A percentile compares a stretch with the other conserved stretches of the same genome.
Conservation (phyloP, 2,888 invertebrate genomes). For the Linyphia triangularis region DNA sequence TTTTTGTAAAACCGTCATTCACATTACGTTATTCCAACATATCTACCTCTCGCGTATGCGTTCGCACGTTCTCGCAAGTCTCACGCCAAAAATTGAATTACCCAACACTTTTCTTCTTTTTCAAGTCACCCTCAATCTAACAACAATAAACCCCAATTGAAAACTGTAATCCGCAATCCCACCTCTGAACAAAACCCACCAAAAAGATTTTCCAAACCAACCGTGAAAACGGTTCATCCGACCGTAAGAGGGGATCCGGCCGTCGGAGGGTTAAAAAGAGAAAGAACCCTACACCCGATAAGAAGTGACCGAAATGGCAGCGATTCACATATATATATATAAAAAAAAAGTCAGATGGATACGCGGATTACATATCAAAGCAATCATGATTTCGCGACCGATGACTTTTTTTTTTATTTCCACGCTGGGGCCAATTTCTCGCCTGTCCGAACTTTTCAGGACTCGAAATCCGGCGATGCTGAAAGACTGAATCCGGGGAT, state of each 20-base stretch:
- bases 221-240: conserved; percentile 55
- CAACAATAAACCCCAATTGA: neutral
- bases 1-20: too few species aligned
- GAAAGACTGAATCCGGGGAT: conserved; percentile 57
- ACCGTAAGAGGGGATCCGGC: conserved; percentile 24
- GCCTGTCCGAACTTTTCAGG: conserved; percentile 54
- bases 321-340: neutral
- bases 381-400: conserved; percentile 58
- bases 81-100: too few species aligned
- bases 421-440: conserved; percentile 57
- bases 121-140: neutral
- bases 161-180: conserved; percentile 6
- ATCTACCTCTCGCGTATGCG: too few species aligned
- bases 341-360: conserved; percentile 14
- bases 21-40: too few species aligned
- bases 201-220: conserved; percentile 38
- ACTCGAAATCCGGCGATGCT: neutral
- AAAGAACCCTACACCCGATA: conserved; percentile 11
- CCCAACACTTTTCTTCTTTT: neutral
- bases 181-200: conserved; percentile 16
- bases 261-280: neutral
- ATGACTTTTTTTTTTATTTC: neutral
- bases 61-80: too few species aligned
- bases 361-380: conserved; percentile 69
- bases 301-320: conserved; percentile 45